Evolutionary conservation across 2,888 invertebrate species (phyloP), one percentile per base, ranked within the genome.

Genomic region (Acrobasis suavella): DNA sequence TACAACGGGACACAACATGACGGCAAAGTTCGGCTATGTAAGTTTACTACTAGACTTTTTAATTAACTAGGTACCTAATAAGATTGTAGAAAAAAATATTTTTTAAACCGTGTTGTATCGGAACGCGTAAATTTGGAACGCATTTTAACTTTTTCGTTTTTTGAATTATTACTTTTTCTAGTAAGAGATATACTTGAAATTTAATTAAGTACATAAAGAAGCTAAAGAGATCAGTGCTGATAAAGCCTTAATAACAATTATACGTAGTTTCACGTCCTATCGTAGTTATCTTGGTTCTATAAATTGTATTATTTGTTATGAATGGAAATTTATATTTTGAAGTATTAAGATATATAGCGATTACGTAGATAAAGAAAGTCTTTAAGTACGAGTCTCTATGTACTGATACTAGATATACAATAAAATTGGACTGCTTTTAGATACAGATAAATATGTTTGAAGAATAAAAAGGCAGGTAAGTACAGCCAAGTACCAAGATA

Each of bases 11-110:
- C 91, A 89, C 92, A 93, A 91, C 93, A 93, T 93, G 93, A 93
- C 93, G 93, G 93, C 92, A 93, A 92, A 92, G 91, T 91, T 92
- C 86, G 92, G 93, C 93, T 93, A 93, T 93, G 93, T 93, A 82
- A 88, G 93, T 92, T 70, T 22, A 37, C 17, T 51, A 51, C 14
- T 22, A 22, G 10, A n/a, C 39, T 56, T 16, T 15, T 38, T 14
- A 38, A 46, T 51, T 50, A 59, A 68, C 65, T 65, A 22, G n/a
- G n/a, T n/a, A n/a, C n/a, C n/a, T n/a, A n/a, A n/a, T n/a, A n/a
- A n/a, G n/a, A n/a, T n/a, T n/a, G n/a, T n/a, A n/a, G n/a, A n/a
- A n/a, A n/a, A n/a, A n/a, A n/a, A n/a, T n/a, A n/a, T n/a, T n/a
- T n/a, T n/a, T n/a, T n/a, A n/a, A n/a, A n/a, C n/a, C n/a, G n/a